These are phyloP conservation scores for Dipodomys spectabilis DNA, from an alignment of 2,113 vertebrate genomes.

Conservation along the genomic window DNA sequence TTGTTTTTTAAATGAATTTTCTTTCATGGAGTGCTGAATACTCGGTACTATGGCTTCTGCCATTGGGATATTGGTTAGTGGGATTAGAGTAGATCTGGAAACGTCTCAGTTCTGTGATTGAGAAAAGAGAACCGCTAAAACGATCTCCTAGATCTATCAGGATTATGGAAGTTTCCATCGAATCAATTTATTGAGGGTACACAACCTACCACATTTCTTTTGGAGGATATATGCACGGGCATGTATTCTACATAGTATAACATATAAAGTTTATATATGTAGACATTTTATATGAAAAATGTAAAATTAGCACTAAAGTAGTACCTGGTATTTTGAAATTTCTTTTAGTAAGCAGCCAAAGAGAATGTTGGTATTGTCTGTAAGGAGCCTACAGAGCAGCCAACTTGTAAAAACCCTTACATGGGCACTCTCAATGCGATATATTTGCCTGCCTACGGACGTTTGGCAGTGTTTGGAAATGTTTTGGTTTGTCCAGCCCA, in stretches of 20 bases:
- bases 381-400: background rate
- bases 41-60: too few relatives aligned
- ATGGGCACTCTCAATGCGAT: background rate
- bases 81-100: background rate
- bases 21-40: too few relatives aligned
- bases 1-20: too few relatives aligned
- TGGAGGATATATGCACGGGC: background rate
- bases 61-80: background rate
- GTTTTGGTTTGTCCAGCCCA: background rate
- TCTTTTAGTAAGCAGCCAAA: background rate
- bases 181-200: background rate
- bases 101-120: background rate
- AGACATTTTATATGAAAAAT: background rate
- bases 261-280: too few relatives aligned
- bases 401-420: background rate
- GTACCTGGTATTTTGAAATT: background rate
- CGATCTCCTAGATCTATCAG: background rate
- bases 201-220: background rate
- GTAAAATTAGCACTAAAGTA: background rate
- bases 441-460: background rate
- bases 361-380: background rate
- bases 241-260: background rate
- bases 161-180: constrained; percentile 22
- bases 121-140: background rate
- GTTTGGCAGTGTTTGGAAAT: background rate